Evolutionary conservation across 2,113 vertebrate genomes (phyloP).

Genomic region (Silurus meridionalis): DNA sequence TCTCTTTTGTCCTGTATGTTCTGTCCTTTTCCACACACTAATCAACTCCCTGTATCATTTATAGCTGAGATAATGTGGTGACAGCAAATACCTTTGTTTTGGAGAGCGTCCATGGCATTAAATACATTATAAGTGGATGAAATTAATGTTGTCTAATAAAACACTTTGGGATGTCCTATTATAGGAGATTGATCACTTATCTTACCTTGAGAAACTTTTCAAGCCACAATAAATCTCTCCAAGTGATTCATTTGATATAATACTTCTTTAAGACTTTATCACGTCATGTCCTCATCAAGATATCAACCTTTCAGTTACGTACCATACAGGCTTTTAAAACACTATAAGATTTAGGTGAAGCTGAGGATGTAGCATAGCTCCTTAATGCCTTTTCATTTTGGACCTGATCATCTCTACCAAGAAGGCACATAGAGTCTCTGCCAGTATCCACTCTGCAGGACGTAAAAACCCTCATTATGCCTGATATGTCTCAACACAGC

Average conservation of each 20-base stretch:
- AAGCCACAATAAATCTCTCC: background rate
- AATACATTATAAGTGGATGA: background rate
- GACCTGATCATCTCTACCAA: background rate
- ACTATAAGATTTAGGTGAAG: background rate
- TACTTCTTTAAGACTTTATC: background rate
- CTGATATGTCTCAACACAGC: slow-evolving; percentile 15
- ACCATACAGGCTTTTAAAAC: background rate
- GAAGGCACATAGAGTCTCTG: background rate
- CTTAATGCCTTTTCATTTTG: background rate
- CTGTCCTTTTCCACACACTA: background rate
- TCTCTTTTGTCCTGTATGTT: background rate
- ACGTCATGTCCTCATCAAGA: background rate
- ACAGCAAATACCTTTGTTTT: background rate
- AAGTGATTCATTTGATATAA: background rate
- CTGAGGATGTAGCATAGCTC: background rate
- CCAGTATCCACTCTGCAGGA: background rate
- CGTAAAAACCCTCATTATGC: slow-evolving; percentile 1
- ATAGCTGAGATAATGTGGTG: background rate
- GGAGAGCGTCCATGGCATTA: background rate
- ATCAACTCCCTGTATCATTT: background rate
- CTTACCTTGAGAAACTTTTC: background rate
- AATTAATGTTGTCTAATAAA: background rate
- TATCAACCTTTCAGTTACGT: background rate
- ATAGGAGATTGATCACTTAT: background rate
- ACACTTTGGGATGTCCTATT: background rate